These are phyloP conservation scores for Nyleta sp. DNA, from an alignment of 2,888 invertebrate species.

Conservation along the genomic window DNA sequence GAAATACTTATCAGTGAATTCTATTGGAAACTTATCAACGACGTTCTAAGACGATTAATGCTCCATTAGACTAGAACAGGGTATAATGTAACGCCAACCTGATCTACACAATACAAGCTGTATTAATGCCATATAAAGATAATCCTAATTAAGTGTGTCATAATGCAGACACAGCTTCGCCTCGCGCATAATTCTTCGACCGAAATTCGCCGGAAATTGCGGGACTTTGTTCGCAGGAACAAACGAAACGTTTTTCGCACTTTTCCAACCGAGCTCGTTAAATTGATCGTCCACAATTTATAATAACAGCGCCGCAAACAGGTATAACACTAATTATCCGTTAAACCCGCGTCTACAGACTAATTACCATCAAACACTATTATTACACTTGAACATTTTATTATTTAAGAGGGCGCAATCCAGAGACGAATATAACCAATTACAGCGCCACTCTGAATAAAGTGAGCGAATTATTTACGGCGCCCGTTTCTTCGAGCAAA, in stretches of 20 bases:
- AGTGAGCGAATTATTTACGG: not conserved
- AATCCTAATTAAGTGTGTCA: slow-evolving; percentile 17
- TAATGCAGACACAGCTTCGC: not conserved
- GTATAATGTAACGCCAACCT: slow-evolving; percentile 14
- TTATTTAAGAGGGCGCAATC: not conserved
- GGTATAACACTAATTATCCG: not conserved
- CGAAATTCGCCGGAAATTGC: too few species aligned
- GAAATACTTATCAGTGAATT: slow-evolving; percentile 3
- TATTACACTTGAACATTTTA: not conserved
- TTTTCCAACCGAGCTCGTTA: too few species aligned
- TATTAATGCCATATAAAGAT: slow-evolving; percentile 19
- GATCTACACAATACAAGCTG: slow-evolving; percentile 12
- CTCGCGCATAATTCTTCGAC: too few species aligned
- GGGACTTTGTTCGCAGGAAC: too few species aligned
- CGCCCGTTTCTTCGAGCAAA: not conserved
- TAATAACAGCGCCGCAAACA: too few species aligned
- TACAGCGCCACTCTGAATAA: not conserved
- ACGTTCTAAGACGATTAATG: slow-evolving; percentile 25
- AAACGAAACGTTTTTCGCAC: too few species aligned
- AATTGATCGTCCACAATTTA: too few species aligned
- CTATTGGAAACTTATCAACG: slow-evolving; percentile 14
- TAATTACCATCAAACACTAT: not conserved
- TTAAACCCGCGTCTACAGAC: not conserved
- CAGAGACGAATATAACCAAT: not conserved
- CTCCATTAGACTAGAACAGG: slow-evolving; percentile 22